Evolutionary conservation across 1,140 invertebrate species (phyloP), one percentile per base, ranked within the genome.

Genomic region (Meloidogyne floridensis): DNA sequence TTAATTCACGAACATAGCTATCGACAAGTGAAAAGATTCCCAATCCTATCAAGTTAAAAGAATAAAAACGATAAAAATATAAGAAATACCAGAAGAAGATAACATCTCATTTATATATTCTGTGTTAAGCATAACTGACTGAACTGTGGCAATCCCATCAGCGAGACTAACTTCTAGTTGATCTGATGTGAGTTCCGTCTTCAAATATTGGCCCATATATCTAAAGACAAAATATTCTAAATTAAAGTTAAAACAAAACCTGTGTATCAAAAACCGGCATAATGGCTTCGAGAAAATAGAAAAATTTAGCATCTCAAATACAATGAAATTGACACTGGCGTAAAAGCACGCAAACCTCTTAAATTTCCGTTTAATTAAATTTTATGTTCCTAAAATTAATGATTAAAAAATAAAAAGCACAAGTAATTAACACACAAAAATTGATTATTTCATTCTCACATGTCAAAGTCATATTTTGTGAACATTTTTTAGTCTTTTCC

Each of bases 181-280:
- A 20, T 87, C 85, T 15, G 84, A 71, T 15, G 59, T 85, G 3
- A 86, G 47, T 43, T 86, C 70, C 2, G 77, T 83, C 20, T 83
- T 86, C 53, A 86, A 56, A 77, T 76, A 87, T n/a, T 86, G 84
- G 18, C 85, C 86, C 84, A 86, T 87, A 71, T 86, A 86, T 43
- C 85, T 83, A 51, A 78, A 78, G 3, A 70, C 18, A 5, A 7
- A n/a, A 2, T 4, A 77, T n/a, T 11, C 10, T 54, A 11, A 78
- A 78, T 71, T 20, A 70, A 65, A 70, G 10, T 15, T 56, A 70
- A 69, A 42, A 56, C 11, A 43, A n/a, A 65, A 79, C 77, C 77
- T 79, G n/a, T 86, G 84, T 51, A 86, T 86, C 47, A 86, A 70
- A 54, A 86, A 86, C 8, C 81, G 80, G 59, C 86, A 86, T 78